These are phyloP conservation scores for Periophthalmus modestus DNA, from an alignment of 2,113 vertebrate genomes.

Conservation along the genomic window DNA sequence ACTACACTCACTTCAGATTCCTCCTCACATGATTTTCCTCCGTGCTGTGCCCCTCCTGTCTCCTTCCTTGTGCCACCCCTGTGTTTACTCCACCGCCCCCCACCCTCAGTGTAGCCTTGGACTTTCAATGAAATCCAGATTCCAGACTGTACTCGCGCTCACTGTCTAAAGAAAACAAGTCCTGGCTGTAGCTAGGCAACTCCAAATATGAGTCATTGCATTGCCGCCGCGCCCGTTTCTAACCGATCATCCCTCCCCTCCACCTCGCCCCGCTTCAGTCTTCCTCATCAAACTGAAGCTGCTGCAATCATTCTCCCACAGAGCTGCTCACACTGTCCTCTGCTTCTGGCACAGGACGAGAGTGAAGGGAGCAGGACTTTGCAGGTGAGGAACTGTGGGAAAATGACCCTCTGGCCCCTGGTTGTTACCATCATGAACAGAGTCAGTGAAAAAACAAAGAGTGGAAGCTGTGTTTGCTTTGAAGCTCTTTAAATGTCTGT, in stretches of 20 bases:
- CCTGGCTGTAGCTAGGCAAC: slow-evolving; percentile 76
- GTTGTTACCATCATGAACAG: slow-evolving; percentile 27
- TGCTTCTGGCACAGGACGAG: too few species aligned
- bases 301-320: slow-evolving; percentile 13
- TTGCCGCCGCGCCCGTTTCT: slow-evolving; percentile 68
- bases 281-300: slow-evolving; percentile 25
- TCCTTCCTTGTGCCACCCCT: slow-evolving; percentile 50
- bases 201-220: slow-evolving; percentile 75
- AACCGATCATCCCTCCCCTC: slow-evolving; percentile 40
- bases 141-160: slow-evolving; percentile 54
- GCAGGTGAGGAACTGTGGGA: background rate
- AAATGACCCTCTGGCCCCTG: slow-evolving; percentile 4
- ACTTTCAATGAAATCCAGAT: slow-evolving; percentile 74
- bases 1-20: slow-evolving; percentile 52
- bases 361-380: background rate
- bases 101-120: slow-evolving; percentile 34
- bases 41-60: slow-evolving; percentile 50
- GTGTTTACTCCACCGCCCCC: slow-evolving; percentile 42
- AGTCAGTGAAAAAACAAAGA: slow-evolving; percentile 21
- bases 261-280: background rate
- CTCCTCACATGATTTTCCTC: slow-evolving; percentile 40
- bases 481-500: background rate
- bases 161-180: slow-evolving; percentile 73
- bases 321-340: too few species aligned
- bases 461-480: background rate